A percentile compares a stretch with the other conserved stretches of the same genome.
Conservation (phyloP, 2,888 invertebrate genomes). For the Pogonocherus hispidulus region DNA sequence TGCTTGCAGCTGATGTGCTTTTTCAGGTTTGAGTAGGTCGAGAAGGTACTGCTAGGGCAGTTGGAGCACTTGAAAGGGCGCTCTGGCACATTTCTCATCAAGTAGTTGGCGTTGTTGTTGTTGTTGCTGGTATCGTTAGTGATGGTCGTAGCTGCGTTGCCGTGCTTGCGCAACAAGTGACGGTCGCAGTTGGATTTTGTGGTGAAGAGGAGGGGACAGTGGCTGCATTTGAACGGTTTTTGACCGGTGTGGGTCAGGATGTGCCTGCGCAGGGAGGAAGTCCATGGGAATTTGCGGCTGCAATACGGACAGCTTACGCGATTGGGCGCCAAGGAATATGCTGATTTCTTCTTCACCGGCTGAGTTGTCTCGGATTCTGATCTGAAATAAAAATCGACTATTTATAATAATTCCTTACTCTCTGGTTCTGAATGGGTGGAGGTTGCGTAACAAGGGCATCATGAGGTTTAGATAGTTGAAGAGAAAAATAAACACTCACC, state of each 20-base stretch:
- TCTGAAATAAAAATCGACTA: conserved; percentile 66
- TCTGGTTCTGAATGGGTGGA: no score
- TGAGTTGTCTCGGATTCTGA: conserved; percentile 78
- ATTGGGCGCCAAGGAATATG: conserved; percentile 95
- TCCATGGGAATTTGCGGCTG: conserved; percentile 96
- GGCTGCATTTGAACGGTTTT: conserved; percentile 95
- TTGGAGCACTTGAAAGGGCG: conserved; percentile 84
- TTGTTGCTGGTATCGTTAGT: conserved; percentile 58
- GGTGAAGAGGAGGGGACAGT: conserved; percentile 93
- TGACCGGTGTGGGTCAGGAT: conserved; percentile 96
- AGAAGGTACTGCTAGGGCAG: conserved; percentile 87
- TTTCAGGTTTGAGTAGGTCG: conserved; percentile 83
- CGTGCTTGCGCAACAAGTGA: conserved; percentile 91
- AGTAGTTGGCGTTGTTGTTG: conserved; percentile 66
- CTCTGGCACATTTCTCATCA: conserved; percentile 80
- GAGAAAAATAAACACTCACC: conserved; percentile 72
- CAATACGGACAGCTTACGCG: conserved; percentile 95
- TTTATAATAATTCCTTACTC: no score
- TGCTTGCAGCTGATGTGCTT: conserved; percentile 85
- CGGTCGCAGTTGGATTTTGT: conserved; percentile 98
- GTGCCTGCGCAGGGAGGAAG: conserved; percentile 94
- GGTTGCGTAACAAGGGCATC: no score
- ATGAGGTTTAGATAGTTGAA: no score
- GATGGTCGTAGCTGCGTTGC: conserved; percentile 70
- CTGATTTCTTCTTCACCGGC: conserved; percentile 88